Evolutionary conservation across 2,113 vertebrate genomes (phyloP).

Genomic region (Hemicordylus capensis): DNA sequence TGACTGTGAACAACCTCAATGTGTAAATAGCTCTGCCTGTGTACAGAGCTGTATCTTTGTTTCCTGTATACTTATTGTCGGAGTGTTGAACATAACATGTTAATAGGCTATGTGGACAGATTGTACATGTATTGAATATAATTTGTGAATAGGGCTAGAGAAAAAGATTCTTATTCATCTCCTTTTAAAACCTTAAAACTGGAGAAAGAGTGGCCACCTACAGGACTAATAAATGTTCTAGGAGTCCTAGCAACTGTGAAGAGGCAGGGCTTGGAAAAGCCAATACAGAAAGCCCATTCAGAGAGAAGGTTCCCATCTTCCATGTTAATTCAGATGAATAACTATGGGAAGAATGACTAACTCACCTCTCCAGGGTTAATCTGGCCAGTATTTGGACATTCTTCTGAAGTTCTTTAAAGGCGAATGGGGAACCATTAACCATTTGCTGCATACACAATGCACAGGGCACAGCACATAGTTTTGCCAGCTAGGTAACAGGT

Average conservation of each 20-base stretch:
- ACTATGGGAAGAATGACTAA: background rate
- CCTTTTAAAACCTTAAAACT: background rate
- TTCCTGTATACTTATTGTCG: too few species aligned
- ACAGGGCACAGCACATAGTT: background rate
- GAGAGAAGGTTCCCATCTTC: background rate
- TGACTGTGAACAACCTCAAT: too few species aligned
- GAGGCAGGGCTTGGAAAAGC: background rate
- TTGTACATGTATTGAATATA: too few species aligned
- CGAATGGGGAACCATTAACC: background rate
- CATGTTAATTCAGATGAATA: background rate
- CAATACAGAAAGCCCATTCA: background rate
- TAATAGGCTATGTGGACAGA: too few species aligned
- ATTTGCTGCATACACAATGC: background rate
- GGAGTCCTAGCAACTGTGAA: background rate
- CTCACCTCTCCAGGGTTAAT: background rate
- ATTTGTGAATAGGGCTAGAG: too few species aligned
- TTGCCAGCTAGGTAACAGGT: background rate
- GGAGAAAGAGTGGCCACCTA: background rate
- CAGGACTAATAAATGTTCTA: background rate
- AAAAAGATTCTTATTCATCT: background rate
- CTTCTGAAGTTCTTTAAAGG: background rate
- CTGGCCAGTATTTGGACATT: background rate
- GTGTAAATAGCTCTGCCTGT: too few species aligned
- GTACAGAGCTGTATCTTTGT: too few species aligned
- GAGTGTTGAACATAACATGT: too few species aligned